phyloP scores from a whole-genome alignment of 2,888 invertebrate species.

The Cataglyphis albicans region DNA sequence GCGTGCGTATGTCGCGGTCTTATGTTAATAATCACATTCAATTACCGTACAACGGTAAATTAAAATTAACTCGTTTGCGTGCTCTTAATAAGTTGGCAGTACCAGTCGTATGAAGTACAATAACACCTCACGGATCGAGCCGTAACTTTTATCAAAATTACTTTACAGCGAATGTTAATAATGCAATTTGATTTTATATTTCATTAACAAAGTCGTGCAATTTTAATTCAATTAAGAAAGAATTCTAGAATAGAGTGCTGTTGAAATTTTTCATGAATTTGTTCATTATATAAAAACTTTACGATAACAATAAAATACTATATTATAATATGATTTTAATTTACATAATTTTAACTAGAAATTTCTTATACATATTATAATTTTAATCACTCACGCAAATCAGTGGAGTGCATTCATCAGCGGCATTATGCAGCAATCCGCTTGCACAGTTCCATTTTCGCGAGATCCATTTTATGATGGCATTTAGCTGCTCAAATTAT shows the following conservation, averaged over 20 bases:
- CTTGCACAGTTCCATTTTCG: slow-evolving; percentile 16
- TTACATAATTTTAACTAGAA: slow-evolving; percentile 6
- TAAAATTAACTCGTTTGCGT: slow-evolving; percentile 29
- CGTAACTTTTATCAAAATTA: slow-evolving; percentile 10
- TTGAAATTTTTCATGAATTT: background rate
- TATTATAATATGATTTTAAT: background rate
- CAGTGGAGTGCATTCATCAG: slow-evolving; percentile 34
- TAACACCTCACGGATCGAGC: background rate
- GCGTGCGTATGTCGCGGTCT: slow-evolving; percentile 13
- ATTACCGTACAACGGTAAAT: slow-evolving; percentile 21
- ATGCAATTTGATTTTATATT: slow-evolving; percentile 36
- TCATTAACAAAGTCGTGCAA: background rate
- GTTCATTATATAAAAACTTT: background rate
- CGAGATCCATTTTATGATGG: slow-evolving; percentile 38
- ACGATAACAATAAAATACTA: background rate
- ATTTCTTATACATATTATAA: slow-evolving; percentile 20
- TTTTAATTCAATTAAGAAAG: slow-evolving; percentile 11
- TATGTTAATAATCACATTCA: slow-evolving; percentile 39
- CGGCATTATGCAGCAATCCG: slow-evolving; percentile 10
- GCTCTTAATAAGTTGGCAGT: slow-evolving; percentile 3
- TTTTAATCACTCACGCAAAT: slow-evolving; percentile 7
- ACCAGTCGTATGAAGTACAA: background rate
- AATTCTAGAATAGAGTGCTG: background rate
- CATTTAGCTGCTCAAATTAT: slow-evolving; percentile 43
- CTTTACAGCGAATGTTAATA: slow-evolving; percentile 33